Percentiles rank a stretch among this genome's conserved stretches.
Conservation (phyloP, 2,113 vertebrate genomes). For the Ciconia boyciana region DNA sequence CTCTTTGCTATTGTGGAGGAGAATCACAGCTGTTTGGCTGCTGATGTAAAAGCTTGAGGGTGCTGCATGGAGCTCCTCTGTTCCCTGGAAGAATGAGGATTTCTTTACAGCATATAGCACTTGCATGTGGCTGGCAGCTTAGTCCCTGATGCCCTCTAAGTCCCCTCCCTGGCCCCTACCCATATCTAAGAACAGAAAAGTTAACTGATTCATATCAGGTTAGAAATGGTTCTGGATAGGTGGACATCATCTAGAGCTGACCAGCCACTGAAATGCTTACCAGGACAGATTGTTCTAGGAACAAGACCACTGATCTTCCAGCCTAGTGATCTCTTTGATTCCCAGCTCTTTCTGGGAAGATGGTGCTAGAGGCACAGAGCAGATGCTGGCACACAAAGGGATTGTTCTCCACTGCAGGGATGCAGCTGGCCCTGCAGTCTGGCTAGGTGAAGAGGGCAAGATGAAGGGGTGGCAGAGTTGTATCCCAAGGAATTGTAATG, state of each 20-base stretch:
- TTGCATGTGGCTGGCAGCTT: neutral
- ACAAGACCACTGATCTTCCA: neutral
- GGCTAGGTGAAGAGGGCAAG: neutral
- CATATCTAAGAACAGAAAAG: neutral
- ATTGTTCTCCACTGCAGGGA: neutral
- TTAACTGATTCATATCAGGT: neutral
- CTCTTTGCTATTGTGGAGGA: neutral
- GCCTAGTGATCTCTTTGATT: neutral
- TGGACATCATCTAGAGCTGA: neutral
- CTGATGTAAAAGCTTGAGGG: neutral
- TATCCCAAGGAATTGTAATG: neutral
- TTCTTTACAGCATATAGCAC: neutral
- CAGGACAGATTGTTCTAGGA: neutral
- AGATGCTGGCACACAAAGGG: neutral
- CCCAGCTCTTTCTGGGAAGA: neutral
- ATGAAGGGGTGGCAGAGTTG: neutral
- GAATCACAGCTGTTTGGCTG: neutral
- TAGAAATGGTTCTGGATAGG: neutral
- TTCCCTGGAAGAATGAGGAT: neutral
- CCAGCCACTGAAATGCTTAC: neutral
- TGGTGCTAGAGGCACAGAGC: slow-evolving; percentile 24
- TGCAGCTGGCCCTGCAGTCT: neutral
- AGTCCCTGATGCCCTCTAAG: neutral
- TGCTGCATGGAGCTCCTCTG: neutral
- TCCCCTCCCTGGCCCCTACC: neutral